phyloP scores from a whole-genome alignment of 2,888 invertebrate species.

The Selenia dentaria region DNA sequence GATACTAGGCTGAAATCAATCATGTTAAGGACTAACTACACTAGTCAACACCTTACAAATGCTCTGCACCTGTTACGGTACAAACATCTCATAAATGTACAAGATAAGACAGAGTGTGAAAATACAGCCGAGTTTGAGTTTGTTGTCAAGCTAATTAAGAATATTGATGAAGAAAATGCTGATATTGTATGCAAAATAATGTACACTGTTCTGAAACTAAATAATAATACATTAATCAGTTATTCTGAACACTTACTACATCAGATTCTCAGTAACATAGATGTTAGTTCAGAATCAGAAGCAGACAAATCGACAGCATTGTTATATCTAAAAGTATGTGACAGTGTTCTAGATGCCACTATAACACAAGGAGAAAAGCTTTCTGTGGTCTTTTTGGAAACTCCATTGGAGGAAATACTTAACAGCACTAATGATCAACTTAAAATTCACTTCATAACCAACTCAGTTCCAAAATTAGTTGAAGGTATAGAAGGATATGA shows the following conservation, averaged over 20 bases:
- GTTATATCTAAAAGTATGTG: constrained; percentile 54
- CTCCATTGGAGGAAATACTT: constrained; percentile 59
- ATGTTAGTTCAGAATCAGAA: constrained; percentile 32
- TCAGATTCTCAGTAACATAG: constrained; percentile 59
- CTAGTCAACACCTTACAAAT: constrained; percentile 56
- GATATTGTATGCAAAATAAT: constrained; percentile 61
- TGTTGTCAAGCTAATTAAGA: constrained; percentile 53
- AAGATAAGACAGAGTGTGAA: constrained; percentile 67
- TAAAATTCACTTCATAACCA: constrained; percentile 60
- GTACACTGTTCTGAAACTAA: constrained; percentile 54
- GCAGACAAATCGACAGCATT: constrained; percentile 32
- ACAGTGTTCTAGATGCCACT: constrained; percentile 60
- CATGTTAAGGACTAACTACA: constrained; percentile 51
- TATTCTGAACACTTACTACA: constrained; percentile 75
- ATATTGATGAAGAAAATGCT: constrained; percentile 48
- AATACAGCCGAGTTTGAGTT: constrained; percentile 65
- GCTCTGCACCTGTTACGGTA: constrained; percentile 65
- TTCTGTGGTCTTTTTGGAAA: constrained; percentile 54
- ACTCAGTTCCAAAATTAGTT: constrained; percentile 62
- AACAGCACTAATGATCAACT: constrained; percentile 51
- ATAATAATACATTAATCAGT: constrained; percentile 49
- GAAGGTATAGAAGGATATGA: constrained; percentile 53
- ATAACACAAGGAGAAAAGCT: constrained; percentile 44
- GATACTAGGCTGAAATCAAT: constrained; percentile 62
- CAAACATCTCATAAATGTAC: constrained; percentile 65